Evolutionary conservation across 2,888 invertebrate species (phyloP).

Genomic region (Synergus umbraculus): DNA sequence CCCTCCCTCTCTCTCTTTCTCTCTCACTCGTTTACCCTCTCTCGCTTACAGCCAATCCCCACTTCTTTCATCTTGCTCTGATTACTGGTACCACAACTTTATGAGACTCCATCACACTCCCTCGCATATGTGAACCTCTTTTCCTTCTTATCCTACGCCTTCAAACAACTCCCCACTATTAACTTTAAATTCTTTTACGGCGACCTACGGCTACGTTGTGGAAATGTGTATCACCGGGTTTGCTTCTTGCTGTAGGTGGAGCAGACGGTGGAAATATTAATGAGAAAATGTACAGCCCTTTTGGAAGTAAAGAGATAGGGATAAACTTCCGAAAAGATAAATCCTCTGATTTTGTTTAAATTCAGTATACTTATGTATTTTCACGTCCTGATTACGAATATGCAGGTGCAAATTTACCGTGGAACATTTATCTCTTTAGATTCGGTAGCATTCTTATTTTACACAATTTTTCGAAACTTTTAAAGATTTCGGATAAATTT

Average conservation of each 20-base stretch:
- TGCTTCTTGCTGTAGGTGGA: background rate
- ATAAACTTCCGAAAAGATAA: too few relatives aligned
- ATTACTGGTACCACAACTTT: background rate
- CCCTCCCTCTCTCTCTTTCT: background rate
- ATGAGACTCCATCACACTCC: background rate
- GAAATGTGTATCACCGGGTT: conserved; percentile 13
- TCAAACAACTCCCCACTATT: background rate
- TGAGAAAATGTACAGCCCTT: too few relatives aligned
- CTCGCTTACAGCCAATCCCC: too few relatives aligned
- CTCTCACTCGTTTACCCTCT: background rate
- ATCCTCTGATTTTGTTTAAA: too few relatives aligned
- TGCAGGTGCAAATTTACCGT: background rate
- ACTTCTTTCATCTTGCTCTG: background rate
- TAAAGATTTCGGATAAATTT: too few relatives aligned
- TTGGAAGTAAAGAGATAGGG: too few relatives aligned
- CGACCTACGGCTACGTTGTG: background rate
- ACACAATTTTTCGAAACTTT: too few relatives aligned
- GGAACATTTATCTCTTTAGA: background rate
- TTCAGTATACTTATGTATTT: too few relatives aligned
- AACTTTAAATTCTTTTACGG: background rate
- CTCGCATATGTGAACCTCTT: background rate
- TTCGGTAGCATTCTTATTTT: too few relatives aligned
- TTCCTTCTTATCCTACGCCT: background rate
- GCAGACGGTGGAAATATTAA: too few relatives aligned
- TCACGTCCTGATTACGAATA: too few relatives aligned